These are phyloP conservation scores for Tachina grossa DNA, from an alignment of 2,888 invertebrate genomes.

Conservation along the genomic window DNA sequence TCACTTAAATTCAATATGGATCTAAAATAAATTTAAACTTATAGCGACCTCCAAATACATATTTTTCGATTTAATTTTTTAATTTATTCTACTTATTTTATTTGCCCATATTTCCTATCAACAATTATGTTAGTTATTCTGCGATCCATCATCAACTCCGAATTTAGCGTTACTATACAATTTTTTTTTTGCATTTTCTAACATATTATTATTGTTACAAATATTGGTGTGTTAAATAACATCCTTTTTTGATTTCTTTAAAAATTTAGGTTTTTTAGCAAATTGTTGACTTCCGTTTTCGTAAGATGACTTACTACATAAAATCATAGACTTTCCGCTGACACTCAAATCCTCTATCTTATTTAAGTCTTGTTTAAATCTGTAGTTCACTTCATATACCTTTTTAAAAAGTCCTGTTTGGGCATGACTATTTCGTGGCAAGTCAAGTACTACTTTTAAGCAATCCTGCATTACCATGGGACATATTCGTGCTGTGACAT, in stretches of 20 bases:
- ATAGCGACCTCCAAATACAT: no score
- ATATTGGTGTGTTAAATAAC: no score
- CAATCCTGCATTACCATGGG: constrained; percentile 91
- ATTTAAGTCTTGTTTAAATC: constrained; percentile 68
- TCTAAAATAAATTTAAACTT: no score
- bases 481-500: constrained; percentile 92
- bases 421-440: constrained; percentile 80
- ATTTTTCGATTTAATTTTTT: no score
- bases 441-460: constrained; percentile 89
- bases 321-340: constrained; percentile 71
- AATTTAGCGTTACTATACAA: no score
- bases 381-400: constrained; percentile 81
- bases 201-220: no score
- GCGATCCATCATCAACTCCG: no score
- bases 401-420: constrained; percentile 86
- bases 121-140: no score
- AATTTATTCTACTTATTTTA: no score
- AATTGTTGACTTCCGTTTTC: constrained; percentile 11
- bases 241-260: constrained; percentile 16
- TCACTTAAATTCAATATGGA: no score
- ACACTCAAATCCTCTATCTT: constrained; percentile 63
- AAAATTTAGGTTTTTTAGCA: constrained; percentile 25
- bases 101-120: no score
- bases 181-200: no score
- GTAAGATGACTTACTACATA: constrained; percentile 45